These are phyloP conservation scores for Callitettix versicolor DNA, from an alignment of 1,140 invertebrate genomes.

Conservation along the genomic window DNA sequence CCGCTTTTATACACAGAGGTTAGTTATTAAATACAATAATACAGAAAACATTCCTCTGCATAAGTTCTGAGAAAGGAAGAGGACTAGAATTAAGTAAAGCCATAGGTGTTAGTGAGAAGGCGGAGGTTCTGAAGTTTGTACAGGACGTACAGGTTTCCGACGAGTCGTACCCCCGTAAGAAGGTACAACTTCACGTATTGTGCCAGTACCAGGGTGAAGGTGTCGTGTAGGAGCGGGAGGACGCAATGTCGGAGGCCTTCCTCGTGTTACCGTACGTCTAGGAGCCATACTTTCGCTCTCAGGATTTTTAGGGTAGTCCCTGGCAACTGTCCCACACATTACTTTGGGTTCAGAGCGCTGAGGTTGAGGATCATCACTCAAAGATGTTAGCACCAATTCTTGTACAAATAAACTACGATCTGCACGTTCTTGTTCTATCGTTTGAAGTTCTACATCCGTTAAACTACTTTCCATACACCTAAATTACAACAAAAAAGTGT, in stretches of 20 bases:
- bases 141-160: slow-evolving; percentile 40
- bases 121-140: slow-evolving; percentile 42
- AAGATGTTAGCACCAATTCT: slow-evolving; percentile 51
- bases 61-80: slow-evolving; percentile 7
- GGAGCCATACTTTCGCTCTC: slow-evolving; percentile 32
- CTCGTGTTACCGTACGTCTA: slow-evolving; percentile 9
- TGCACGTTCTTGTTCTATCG: slow-evolving; percentile 45
- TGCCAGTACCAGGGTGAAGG: slow-evolving; percentile 33
- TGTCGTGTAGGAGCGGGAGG: slow-evolving; percentile 29
- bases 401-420: slow-evolving; percentile 58
- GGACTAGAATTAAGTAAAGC: slow-evolving; percentile 14
- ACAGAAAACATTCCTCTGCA: slow-evolving; percentile 11
- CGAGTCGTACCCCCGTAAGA: slow-evolving; percentile 27
- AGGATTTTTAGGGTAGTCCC: slow-evolving; percentile 35
- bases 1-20: slow-evolving; percentile 5
- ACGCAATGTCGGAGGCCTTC: slow-evolving; percentile 32
- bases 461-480: slow-evolving; percentile 48
- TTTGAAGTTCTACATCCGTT: slow-evolving; percentile 43
- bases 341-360: slow-evolving; percentile 17
- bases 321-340: slow-evolving; percentile 29
- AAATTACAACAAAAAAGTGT: too few species aligned
- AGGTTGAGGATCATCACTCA: slow-evolving; percentile 31
- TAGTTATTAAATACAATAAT: slow-evolving; percentile 11
- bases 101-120: slow-evolving; percentile 37
- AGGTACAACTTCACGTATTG: slow-evolving; percentile 20